phyloP scores from a whole-genome alignment of 1,140 invertebrate genomes.

The Caenorhabditis latens region DNA sequence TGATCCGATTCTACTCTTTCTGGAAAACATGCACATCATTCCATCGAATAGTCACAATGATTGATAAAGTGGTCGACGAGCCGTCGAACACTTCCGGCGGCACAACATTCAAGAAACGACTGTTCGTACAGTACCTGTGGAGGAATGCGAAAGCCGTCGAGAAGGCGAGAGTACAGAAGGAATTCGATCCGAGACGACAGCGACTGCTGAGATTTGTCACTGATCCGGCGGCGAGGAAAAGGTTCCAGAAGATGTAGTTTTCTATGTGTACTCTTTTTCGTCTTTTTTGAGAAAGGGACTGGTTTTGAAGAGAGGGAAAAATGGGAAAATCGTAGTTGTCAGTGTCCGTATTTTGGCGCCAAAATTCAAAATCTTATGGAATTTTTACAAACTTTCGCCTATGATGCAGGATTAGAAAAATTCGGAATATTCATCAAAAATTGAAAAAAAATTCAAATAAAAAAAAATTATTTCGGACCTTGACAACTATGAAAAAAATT shows the following conservation, averaged over 20 bases:
- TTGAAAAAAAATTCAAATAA: too few species aligned
- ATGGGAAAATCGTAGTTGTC: too few species aligned
- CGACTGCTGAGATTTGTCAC: slow-evolving; percentile 74
- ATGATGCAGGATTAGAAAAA: too few species aligned
- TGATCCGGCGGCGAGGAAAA: slow-evolving; percentile 68
- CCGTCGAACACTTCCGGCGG: slow-evolving; percentile 22
- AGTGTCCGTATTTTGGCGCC: too few species aligned
- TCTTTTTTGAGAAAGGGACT: neutral
- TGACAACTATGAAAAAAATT: too few species aligned
- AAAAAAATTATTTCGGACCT: too few species aligned
- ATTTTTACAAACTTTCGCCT: too few species aligned
- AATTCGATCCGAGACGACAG: slow-evolving; percentile 76
- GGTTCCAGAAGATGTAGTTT: slow-evolving; percentile 62
- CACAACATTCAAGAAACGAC: slow-evolving; percentile 71
- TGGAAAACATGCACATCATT: slow-evolving; percentile 78
- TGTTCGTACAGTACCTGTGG: slow-evolving; percentile 76
- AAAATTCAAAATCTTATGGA: too few species aligned
- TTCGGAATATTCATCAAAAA: too few species aligned
- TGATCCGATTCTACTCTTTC: slow-evolving; percentile 77
- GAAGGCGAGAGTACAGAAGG: slow-evolving; percentile 76
- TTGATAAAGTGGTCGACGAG: slow-evolving; percentile 72
- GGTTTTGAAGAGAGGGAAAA: neutral
- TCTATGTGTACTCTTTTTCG: neutral
- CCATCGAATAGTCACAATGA: slow-evolving; percentile 78
- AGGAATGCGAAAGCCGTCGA: slow-evolving; percentile 74